These are phyloP conservation scores for Physella acuta DNA, from an alignment of 1,140 invertebrate species.

Conservation along the genomic window DNA sequence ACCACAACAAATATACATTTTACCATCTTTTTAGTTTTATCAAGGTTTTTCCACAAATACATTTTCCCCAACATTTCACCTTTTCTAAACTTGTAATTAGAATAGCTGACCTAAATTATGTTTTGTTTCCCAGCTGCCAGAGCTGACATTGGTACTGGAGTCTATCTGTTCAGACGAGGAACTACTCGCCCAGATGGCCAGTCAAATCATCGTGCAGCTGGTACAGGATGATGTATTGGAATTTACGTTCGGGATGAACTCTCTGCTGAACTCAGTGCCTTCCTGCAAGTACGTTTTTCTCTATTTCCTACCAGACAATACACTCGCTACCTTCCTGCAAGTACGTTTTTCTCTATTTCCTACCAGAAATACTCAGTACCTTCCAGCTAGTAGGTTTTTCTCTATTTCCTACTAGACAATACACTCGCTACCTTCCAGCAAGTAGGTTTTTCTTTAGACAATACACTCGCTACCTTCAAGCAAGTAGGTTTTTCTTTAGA, in stretches of 20 bases:
- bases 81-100: too few relatives aligned
- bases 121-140: constrained; percentile 6
- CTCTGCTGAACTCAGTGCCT: background rate
- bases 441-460: background rate
- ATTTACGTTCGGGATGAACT: constrained; percentile 7
- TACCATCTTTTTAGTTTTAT: too few relatives aligned
- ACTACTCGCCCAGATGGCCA: background rate
- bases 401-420: too few relatives aligned
- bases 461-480: background rate
- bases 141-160: background rate
- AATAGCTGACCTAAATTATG: too few relatives aligned
- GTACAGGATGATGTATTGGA: background rate
- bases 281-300: constrained; percentile 9
- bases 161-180: background rate
- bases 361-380: background rate
- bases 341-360: too few relatives aligned
- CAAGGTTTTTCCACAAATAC: too few relatives aligned
- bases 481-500: background rate
- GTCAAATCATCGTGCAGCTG: constrained; percentile 2
- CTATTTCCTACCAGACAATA: too few relatives aligned
- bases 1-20: too few relatives aligned
- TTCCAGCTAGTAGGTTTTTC: constrained; percentile 2
- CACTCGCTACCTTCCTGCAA: background rate
- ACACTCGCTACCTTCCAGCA: background rate
- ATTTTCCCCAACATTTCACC: too few relatives aligned